Base-by-base conservation (phyloP, 2,113 vertebrate genomes). In the Picathartes gymnocephalus region DNA sequence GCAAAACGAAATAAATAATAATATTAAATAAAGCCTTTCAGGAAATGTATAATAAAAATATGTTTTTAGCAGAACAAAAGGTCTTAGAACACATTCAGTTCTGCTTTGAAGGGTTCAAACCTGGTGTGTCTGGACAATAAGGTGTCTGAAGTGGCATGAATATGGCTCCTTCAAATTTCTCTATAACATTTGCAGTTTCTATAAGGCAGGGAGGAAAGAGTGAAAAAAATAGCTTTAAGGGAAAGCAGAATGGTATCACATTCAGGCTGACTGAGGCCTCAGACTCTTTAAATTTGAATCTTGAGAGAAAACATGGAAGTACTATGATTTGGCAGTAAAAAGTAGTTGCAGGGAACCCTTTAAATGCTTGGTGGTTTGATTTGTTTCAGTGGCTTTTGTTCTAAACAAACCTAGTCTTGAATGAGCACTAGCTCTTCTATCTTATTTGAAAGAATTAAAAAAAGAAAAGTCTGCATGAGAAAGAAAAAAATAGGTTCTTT, bases 11-110 rank as follows among this genome's bases (percentile, higher is more conserved):
- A 79, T 25, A 94, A 92, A 83, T 25, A 82, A 60, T 62, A 85
- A 78, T 39, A 88, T 35, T 77, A 58, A 71, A 56, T 11, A 40
- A 93, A 93, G 28, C 74, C 16, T 84, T 57, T 94, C n/a, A 78
- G 85, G 53, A 95, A 95, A 91, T 3, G 47, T 28, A 78, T 40
- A 81, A 82, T 72, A 51, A 74, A 87, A 93, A 95, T 81, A 84
- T 6, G 12, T 5, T 40, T 33, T 94, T 86, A 73, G 44, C 35
- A 94, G 53, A 97, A 81, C 35, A 81, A 86, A 91, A 90, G 19
- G 30, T 40, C 82, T 93, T 73, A 86, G 31, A 90, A 88, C 19
- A 53, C 13, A 84, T 86, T 81, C 68, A 73, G 21, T 70, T 78
- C 56, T 53, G 21, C 31, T 89, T 62, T 71, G 33, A 82, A 45